Conservation (phyloP, 2,888 invertebrate genomes). For the Drosophila niveifrons region DNA sequence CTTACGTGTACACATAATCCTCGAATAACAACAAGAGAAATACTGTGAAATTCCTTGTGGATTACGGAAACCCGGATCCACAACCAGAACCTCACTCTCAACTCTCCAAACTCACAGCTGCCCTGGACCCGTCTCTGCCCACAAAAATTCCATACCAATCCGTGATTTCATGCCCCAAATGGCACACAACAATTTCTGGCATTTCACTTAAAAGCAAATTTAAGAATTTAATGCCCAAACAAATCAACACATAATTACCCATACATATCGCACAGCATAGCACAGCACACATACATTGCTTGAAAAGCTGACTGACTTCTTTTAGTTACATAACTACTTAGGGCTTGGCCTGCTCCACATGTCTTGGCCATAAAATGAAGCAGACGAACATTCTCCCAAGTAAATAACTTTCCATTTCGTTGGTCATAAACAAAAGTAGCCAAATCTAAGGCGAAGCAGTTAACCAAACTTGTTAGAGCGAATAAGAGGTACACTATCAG, state of each 20-base stretch:
- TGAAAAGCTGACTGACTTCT: conserved; percentile 1
- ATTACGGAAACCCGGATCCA: conserved; percentile 67
- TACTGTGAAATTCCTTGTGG: conserved; percentile 80
- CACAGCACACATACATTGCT: background rate
- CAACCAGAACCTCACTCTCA: conserved; percentile 28
- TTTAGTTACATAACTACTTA: conserved; percentile 30
- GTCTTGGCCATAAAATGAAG: conserved; percentile 75
- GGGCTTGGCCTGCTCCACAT: conserved; percentile 58
- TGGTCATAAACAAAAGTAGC: conserved; percentile 73
- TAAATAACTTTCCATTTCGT: conserved; percentile 81
- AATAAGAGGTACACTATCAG: conserved; percentile 10
- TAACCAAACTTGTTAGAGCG: background rate
- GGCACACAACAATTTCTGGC: conserved; percentile 63
- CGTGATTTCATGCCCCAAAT: conserved; percentile 77
- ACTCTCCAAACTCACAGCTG: conserved; percentile 25
- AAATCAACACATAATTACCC: conserved; percentile 79
- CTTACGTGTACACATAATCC: conserved; percentile 61
- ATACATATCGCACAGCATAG: background rate
- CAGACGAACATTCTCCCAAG: conserved; percentile 65
- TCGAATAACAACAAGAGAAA: conserved; percentile 45
- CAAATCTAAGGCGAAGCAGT: conserved; percentile 26
- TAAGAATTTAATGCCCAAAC: conserved; percentile 72
- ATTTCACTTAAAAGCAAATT: conserved; percentile 58
- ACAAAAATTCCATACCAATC: conserved; percentile 57
- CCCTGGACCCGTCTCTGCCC: background rate